phyloP scores from a whole-genome alignment of 2,888 invertebrate species.

The Brachypalpus laphriformis region DNA sequence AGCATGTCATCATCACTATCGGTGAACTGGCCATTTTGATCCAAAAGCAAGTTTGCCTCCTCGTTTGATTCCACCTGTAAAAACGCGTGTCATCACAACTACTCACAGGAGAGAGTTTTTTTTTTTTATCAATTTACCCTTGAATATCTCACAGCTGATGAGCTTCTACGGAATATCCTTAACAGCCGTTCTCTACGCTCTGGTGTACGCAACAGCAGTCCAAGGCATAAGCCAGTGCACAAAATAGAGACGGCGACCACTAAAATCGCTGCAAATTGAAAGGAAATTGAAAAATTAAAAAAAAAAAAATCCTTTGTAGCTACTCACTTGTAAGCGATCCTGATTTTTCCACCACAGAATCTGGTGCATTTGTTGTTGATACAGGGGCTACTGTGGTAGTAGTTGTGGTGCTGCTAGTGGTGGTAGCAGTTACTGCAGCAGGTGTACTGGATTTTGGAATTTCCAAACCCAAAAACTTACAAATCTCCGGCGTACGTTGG shows the following conservation, averaged over 20 bases:
- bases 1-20: constrained; percentile 82
- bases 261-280: constrained; percentile 26
- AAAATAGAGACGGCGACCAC: constrained; percentile 75
- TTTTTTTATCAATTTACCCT: constrained; percentile 76
- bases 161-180: constrained; percentile 78
- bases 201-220: constrained; percentile 79
- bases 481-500: constrained; percentile 81
- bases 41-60: constrained; percentile 80
- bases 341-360: constrained; percentile 24
- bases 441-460: constrained; percentile 48
- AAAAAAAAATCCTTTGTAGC: neutral
- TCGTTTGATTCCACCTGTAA: constrained; percentile 80
- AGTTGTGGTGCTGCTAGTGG: neutral
- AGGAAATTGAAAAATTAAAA: constrained; percentile 27
- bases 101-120: neutral
- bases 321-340: constrained; percentile 39
- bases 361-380: constrained; percentile 14
- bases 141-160: constrained; percentile 79
- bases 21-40: constrained; percentile 80
- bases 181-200: constrained; percentile 78
- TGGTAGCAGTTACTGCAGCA: neutral
- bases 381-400: neutral
- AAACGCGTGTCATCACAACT: no score
- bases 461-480: constrained; percentile 79
- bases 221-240: constrained; percentile 78